Evolutionary conservation across 2,888 invertebrate genomes (phyloP).

Genomic region (Perizoma flavofasciatum): DNA sequence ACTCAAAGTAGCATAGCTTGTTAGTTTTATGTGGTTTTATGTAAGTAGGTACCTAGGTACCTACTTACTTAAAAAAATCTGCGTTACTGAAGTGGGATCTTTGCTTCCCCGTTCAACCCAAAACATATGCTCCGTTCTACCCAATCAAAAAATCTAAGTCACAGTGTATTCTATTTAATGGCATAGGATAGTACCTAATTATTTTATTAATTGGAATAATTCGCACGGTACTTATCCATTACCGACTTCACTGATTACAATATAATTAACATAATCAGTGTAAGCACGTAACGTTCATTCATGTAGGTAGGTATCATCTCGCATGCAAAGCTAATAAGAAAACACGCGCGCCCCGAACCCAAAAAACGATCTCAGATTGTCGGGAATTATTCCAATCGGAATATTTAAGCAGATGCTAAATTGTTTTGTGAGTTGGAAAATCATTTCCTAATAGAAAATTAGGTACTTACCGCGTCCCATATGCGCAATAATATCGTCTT

Average conservation of each 20-base stretch:
- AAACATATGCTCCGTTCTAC: no score
- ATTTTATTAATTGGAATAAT: neutral
- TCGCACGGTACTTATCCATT: neutral
- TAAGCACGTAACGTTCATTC: neutral
- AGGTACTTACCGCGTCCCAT: conserved; percentile 9
- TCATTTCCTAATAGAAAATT: conserved; percentile 24
- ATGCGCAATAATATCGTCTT: conserved; percentile 9
- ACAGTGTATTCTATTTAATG: no score
- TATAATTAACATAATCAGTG: no score
- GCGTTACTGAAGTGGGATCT: no score
- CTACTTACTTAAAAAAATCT: no score
- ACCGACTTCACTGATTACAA: neutral
- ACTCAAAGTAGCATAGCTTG: neutral
- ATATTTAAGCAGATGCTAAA: conserved; percentile 32
- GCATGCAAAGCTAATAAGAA: conserved; percentile 41
- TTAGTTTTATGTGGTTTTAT: no score
- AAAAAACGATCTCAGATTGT: conserved; percentile 23
- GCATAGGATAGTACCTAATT: no score
- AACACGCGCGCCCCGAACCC: conserved; percentile 27
- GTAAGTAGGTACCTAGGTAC: no score
- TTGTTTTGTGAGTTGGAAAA: conserved; percentile 22
- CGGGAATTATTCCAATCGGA: conserved; percentile 32
- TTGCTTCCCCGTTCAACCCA: no score
- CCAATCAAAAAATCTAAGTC: no score
- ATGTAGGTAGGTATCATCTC: conserved; percentile 18